These are phyloP conservation scores for Petroica traversi DNA, from an alignment of 2,113 vertebrate species.

Conservation along the genomic window DNA sequence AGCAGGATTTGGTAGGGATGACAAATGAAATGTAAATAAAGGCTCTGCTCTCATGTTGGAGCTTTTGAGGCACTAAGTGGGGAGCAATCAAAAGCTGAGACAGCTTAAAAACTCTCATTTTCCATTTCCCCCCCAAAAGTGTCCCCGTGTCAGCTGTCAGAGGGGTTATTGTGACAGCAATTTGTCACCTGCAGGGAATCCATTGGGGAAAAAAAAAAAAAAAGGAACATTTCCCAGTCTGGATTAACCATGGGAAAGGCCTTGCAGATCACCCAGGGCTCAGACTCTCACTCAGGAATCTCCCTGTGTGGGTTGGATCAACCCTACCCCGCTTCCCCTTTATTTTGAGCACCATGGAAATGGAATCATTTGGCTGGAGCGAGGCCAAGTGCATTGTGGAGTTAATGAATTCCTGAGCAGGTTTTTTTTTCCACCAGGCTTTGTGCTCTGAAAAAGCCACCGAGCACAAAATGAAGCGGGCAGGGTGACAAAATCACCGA, in stretches of 20 bases:
- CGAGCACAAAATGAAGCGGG: conserved; percentile 18
- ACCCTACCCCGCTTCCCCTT: not conserved
- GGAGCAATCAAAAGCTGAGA: not conserved
- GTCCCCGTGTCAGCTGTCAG: not conserved
- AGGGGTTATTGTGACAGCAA: not conserved
- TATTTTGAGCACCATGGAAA: not conserved
- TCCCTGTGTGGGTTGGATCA: not conserved
- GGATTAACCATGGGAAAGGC: not conserved
- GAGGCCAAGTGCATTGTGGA: not conserved
- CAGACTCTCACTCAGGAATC: not conserved
- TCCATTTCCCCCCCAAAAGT: not conserved
- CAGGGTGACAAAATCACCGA: not conserved
- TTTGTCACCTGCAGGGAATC: not conserved
- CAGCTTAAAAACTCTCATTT: not conserved
- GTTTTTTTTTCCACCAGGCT: not conserved
- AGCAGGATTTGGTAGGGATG: not conserved
- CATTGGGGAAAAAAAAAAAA: too few relatives aligned
- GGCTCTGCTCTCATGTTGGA: not conserved
- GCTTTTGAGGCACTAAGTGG: rapidly evolving
- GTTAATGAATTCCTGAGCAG: conserved; percentile 42
- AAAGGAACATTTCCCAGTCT: not conserved
- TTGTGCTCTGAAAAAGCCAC: not conserved
- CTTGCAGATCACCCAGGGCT: not conserved
- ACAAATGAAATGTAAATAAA: not conserved
- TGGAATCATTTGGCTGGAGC: not conserved